Percentiles rank a stretch among this genome's conserved stretches.
Conservation (phyloP, 1,140 invertebrate species). For the Diachasma alloeum region DNA sequence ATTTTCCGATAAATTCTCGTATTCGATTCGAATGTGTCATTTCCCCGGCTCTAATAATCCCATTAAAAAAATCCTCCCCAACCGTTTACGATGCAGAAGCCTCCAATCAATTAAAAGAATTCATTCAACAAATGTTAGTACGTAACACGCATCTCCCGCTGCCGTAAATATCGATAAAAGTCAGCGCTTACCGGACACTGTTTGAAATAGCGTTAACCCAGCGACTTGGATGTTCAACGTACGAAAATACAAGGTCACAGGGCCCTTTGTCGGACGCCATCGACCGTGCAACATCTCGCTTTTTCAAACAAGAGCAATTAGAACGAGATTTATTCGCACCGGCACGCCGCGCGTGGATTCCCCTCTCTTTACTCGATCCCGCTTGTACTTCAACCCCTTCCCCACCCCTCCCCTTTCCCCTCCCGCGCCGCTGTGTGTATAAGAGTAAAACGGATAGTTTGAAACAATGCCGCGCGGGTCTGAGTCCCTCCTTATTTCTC, state of each 20-base stretch:
- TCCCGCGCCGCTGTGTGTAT: not conserved
- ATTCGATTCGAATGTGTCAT: too few relatives aligned
- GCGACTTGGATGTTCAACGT: not conserved
- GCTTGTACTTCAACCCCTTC: not conserved
- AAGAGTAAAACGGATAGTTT: slow-evolving; percentile 22
- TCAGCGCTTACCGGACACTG: not conserved
- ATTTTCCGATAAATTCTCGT: too few relatives aligned
- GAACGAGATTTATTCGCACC: slow-evolving; percentile 57
- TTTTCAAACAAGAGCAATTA: slow-evolving; percentile 55
- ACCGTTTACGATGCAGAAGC: not conserved
- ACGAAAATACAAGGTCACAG: not conserved
- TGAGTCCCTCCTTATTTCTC: not conserved
- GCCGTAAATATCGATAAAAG: slow-evolving; percentile 55
- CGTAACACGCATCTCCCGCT: slow-evolving; percentile 26
- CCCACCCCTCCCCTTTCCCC: too few relatives aligned
- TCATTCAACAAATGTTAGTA: not conserved
- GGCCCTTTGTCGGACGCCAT: slow-evolving; percentile 55
- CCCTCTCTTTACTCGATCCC: slow-evolving; percentile 15
- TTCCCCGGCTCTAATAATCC: too few relatives aligned
- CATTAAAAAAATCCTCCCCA: too few relatives aligned
- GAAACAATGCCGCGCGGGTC: slow-evolving; percentile 35
- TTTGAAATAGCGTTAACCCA: not conserved
- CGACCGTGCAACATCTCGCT: slow-evolving; percentile 42
- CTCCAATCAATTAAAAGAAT: not conserved
- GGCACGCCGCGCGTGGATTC: slow-evolving; percentile 38